phyloP scores from a whole-genome alignment of 2,113 vertebrate genomes.

The Empidonax traillii region DNA sequence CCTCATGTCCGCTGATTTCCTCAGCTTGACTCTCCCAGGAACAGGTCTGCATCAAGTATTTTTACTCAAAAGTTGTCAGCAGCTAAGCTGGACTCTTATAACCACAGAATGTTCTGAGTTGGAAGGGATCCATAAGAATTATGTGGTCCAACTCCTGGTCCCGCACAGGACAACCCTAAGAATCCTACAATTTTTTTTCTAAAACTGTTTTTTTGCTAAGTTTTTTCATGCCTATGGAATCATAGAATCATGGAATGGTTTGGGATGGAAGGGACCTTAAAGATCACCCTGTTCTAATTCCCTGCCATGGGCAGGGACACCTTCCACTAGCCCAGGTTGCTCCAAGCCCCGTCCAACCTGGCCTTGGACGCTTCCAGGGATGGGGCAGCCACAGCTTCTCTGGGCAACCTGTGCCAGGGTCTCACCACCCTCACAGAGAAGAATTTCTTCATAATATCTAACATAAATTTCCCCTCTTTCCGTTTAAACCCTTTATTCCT shows the following conservation, averaged over 20 bases:
- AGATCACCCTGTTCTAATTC: fast-evolving
- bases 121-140: not conserved
- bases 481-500: not conserved
- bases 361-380: not conserved
- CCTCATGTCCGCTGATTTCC: not conserved
- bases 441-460: not conserved
- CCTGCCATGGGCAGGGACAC: not conserved
- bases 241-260: not conserved
- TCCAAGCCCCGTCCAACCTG: fast-evolving
- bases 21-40: not conserved
- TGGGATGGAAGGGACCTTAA: not conserved
- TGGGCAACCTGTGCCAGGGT: fast-evolving
- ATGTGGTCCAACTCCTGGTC: fast-evolving
- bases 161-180: not conserved
- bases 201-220: not conserved
- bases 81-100: not conserved
- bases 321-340: fast-evolving
- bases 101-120: not conserved
- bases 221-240: not conserved
- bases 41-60: fast-evolving
- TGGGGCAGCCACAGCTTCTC: not conserved
- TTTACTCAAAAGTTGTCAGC: not conserved
- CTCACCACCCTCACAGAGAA: fast-evolving
- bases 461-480: not conserved
- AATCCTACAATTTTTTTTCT: not conserved